Percentiles rank a stretch among this genome's conserved stretches.
Conservation (phyloP, 2,797 vertebrate genomes). For the Graptemys geographica region DNA sequence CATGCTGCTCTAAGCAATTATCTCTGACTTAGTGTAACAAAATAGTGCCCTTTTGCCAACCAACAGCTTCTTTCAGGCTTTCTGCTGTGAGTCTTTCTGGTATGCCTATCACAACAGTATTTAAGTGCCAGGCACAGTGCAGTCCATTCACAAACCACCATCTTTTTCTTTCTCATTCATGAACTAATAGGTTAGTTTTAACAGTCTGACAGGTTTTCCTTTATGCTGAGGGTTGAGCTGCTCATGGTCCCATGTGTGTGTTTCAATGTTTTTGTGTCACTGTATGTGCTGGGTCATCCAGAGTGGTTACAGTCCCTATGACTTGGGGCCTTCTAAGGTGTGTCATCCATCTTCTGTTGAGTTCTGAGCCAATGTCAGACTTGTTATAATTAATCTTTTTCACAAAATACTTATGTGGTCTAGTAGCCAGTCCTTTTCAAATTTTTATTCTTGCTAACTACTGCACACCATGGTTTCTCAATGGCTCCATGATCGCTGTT, state of each 20-base stretch:
- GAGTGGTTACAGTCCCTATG: neutral
- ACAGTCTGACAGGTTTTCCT: neutral
- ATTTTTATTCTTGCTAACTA: neutral
- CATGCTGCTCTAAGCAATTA: neutral
- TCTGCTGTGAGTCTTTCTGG: neutral
- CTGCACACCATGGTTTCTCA: neutral
- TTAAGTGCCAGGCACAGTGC: fast-evolving
- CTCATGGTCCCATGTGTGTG: neutral
- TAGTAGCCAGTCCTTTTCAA: neutral
- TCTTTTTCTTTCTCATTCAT: neutral
- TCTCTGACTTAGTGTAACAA: neutral
- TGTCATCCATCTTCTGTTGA: neutral
- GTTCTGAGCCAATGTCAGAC: neutral
- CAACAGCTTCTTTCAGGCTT: neutral
- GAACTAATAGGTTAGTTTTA: neutral
- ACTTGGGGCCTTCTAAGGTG: neutral
- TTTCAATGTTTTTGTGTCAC: neutral
- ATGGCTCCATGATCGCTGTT: neutral
- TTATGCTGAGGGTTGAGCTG: neutral
- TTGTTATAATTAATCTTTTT: neutral
- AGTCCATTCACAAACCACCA: neutral
- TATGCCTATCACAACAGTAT: neutral
- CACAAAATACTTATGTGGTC: neutral
- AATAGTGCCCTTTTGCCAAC: neutral
- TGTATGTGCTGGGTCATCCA: neutral